Conservation (phyloP, 2,888 invertebrate genomes). For the Idaea dimidiata region DNA sequence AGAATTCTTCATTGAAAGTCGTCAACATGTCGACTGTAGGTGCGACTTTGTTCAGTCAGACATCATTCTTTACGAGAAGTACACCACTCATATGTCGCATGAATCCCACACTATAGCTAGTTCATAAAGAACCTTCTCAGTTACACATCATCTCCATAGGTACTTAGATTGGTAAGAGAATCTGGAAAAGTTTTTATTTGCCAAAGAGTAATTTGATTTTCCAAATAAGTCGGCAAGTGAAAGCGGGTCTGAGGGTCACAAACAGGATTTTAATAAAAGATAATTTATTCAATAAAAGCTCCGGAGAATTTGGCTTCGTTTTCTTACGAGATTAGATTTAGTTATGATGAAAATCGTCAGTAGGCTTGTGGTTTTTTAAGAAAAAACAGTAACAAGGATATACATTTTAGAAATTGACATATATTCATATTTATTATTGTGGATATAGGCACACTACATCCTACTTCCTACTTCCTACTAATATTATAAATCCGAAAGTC, state of each 20-base stretch:
- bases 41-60: neutral
- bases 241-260: conserved; percentile 47
- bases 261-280: conserved; percentile 74
- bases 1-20: too few species aligned
- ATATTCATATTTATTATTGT: too few species aligned
- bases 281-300: conserved; percentile 74
- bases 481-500: too few species aligned
- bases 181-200: conserved; percentile 46
- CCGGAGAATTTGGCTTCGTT: conserved; percentile 42
- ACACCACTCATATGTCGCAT: neutral
- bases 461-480: too few species aligned
- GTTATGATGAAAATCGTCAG: neutral
- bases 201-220: conserved; percentile 51
- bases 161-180: conserved; percentile 6
- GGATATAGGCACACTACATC: too few species aligned
- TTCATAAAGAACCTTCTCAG: neutral
- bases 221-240: conserved; percentile 56
- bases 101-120: neutral
- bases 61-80: neutral
- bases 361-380: neutral
- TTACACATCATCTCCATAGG: too few species aligned
- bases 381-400: neutral
- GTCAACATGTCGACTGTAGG: too few species aligned
- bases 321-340: conserved; percentile 5
- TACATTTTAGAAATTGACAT: too few species aligned